These are phyloP conservation scores for Sinocyclocheilus grahami DNA, from an alignment of 2,113 vertebrate genomes.

Conservation along the genomic window DNA sequence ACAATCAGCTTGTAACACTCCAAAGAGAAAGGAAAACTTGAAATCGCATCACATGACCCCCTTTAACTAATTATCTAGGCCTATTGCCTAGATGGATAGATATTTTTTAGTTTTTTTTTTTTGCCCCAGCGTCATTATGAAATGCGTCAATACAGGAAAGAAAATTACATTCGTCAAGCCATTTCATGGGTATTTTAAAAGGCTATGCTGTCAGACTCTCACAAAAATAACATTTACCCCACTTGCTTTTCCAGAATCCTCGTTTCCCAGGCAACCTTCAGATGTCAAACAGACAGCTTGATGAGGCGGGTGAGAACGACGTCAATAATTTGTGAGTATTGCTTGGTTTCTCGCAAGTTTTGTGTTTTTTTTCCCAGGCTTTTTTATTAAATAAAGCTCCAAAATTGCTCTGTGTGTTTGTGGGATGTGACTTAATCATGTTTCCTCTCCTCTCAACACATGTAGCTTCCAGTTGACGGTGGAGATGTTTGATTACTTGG, in stretches of 20 bases:
- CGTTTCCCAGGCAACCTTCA: constrained; percentile 96
- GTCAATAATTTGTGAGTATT: constrained; percentile 96
- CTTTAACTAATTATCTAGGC: too few relatives aligned
- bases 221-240: not conserved
- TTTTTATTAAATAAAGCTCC: not conserved
- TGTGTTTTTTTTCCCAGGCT: not conserved
- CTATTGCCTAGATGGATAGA: too few relatives aligned
- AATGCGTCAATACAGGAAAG: not conserved
- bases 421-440: not conserved
- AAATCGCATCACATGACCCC: too few relatives aligned
- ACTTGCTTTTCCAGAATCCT: constrained; percentile 81
- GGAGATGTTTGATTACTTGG: constrained; percentile 99
- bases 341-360: not conserved
- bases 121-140: not conserved
- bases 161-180: not conserved
- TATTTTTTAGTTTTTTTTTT: too few relatives aligned
- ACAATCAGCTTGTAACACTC: too few relatives aligned
- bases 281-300: constrained; percentile 97
- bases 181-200: not conserved
- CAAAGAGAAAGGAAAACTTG: too few relatives aligned
- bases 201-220: not conserved
- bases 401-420: not conserved
- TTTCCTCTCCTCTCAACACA: not conserved
- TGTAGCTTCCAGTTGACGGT: constrained; percentile 96
- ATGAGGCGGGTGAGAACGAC: constrained; percentile 93